Percentiles rank a stretch among this genome's conserved stretches.
Conservation (phyloP, 2,888 invertebrate species). For the Cremastobaeus sp. region DNA sequence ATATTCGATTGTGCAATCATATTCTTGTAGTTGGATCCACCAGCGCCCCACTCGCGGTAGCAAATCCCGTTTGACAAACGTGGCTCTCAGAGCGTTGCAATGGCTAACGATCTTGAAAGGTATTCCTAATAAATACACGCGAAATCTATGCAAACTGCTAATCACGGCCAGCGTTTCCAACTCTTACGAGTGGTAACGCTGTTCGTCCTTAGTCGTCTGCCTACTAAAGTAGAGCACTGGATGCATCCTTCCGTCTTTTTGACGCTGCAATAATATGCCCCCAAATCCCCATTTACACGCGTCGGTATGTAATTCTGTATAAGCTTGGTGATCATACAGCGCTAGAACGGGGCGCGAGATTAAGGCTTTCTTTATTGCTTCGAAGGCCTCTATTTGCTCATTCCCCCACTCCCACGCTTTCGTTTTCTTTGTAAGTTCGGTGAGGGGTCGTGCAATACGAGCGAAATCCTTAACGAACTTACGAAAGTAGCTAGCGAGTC, state of each 20-base stretch:
- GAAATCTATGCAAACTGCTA: conserved; percentile 30
- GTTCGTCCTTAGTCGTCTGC: conserved; percentile 16
- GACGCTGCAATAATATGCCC: conserved; percentile 16
- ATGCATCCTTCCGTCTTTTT: conserved; percentile 9
- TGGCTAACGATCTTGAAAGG: conserved; percentile 36
- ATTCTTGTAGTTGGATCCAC: conserved; percentile 65
- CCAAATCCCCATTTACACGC: conserved; percentile 6
- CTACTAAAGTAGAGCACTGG: conserved; percentile 57
- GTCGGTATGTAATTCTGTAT: conserved; percentile 26
- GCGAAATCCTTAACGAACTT: conserved; percentile 8
- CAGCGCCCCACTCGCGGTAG: conserved; percentile 68
- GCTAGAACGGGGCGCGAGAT: conserved; percentile 25
- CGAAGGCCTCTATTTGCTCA: conserved; percentile 1
- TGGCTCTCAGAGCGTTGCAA: conserved; percentile 64
- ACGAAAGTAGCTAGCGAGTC: conserved; percentile 16
- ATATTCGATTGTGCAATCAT: conserved; percentile 57
- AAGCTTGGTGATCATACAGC: conserved; percentile 3
- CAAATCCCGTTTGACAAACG: conserved; percentile 65
- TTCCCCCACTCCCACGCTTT: conserved; percentile 1
- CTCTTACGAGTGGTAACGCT: conserved; percentile 47
- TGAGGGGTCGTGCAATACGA: conserved; percentile 12
- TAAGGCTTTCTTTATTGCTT: no score
- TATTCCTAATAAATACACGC: conserved; percentile 39
- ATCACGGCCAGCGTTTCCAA: conserved; percentile 49
- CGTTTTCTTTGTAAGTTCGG: conserved; percentile 12